Evolutionary conservation across 1,140 invertebrate genomes (phyloP), one percentile per base, ranked within the genome.

Genomic region (Sycobia sp.): DNA sequence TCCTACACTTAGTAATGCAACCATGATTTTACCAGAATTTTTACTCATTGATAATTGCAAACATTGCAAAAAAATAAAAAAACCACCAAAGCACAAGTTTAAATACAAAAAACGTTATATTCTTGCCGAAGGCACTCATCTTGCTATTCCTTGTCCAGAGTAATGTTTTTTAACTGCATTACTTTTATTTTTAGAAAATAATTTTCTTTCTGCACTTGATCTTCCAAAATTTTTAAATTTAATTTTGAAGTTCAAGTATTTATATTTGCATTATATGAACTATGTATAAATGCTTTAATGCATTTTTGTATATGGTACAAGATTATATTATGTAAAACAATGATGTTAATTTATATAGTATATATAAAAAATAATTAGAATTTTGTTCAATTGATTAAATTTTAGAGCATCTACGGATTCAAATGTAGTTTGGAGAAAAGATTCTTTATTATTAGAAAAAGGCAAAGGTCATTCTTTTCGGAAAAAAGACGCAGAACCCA

Each of bases 111-210:
- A 75, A 67, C 78, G 74, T 60, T 80, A 79, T 47, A 78, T 85
- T 29, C 59, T 86, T 32, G 67, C 71, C 4, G 80, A 86, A 71
- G 81, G 82, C 57, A 76, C 81, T 20, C 81, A 85, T 71, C 70
- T 85, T 18, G 77, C 77, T 3, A 67, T 85, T 51, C 55, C 75
- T 29, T 87, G 85, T 69, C 83, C 84, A 4, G 83, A 85, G 76
- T 80, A 78, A 74, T 39, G 53, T 49, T 65, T 34, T 32, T 36
- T 7, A 32, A 32, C 4, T 4, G 29, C 29, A 7, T 32, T 32
- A 32, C 5, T 32, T 7, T 7, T 7, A 32, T 11, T 32, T 32
- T 32, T 4, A 32, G 29, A 7, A 32, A n/a, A n/a, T n/a, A n/a
- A n/a, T n/a, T n/a, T n/a, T n/a, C n/a, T n/a, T n/a, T n/a, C n/a